These are phyloP conservation scores for Enteromius viviparus DNA, from an alignment of 2,797 vertebrate genomes.

Conservation along the genomic window DNA sequence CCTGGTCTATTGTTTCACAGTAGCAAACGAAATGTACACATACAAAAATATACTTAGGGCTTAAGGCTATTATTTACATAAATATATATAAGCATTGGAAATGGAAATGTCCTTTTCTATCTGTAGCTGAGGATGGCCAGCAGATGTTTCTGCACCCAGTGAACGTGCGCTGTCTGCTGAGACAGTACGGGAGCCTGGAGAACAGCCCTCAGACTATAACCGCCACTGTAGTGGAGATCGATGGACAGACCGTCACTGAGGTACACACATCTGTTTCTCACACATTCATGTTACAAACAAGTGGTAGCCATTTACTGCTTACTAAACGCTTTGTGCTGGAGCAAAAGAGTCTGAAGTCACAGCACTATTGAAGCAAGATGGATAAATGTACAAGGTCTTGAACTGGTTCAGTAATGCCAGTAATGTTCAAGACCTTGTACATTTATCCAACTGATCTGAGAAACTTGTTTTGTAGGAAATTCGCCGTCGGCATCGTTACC, in stretches of 20 bases:
- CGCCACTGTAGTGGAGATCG: slow-evolving; percentile 91
- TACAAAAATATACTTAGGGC: too few species aligned
- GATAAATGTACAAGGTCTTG: neutral
- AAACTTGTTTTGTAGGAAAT: slow-evolving; percentile 81
- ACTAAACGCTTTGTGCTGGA: neutral
- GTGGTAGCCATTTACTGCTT: neutral
- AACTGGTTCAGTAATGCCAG: neutral
- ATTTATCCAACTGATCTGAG: neutral
- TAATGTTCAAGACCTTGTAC: too few species aligned
- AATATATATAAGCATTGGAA: neutral
- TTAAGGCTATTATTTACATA: too few species aligned
- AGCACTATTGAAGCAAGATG: neutral
- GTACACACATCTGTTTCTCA: neutral
- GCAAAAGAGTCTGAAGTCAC: neutral
- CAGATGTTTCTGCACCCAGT: slow-evolving; percentile 97
- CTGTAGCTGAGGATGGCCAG: slow-evolving; percentile 92
- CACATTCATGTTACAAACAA: neutral
- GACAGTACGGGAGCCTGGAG: slow-evolving; percentile 94
- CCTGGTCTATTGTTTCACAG: too few species aligned
- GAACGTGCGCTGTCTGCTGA: slow-evolving; percentile 92
- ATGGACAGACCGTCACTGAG: slow-evolving; percentile 85
- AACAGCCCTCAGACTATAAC: slow-evolving; percentile 92
- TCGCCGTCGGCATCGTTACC: slow-evolving; percentile 91
- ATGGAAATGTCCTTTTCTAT: neutral
- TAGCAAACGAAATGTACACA: too few species aligned